These are phyloP conservation scores for Ptychoptera contaminata DNA, from an alignment of 2,888 invertebrate genomes.

Conservation along the genomic window DNA sequence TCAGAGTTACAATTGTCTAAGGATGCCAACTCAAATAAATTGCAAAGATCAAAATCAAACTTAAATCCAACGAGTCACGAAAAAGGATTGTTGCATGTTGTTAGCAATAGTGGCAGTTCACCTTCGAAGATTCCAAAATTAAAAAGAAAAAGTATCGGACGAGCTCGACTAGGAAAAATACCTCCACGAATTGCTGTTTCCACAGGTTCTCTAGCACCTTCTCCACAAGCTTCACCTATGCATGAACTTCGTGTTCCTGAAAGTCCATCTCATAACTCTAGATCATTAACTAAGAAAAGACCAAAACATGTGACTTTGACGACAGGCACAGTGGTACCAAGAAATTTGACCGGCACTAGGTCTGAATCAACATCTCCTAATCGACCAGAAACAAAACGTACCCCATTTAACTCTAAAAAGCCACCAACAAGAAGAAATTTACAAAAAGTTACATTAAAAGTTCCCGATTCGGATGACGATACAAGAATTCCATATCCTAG, in stretches of 20 bases:
- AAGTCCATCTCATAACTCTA: not conserved
- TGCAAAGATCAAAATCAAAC: not conserved
- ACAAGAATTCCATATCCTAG: not conserved
- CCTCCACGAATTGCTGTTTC: constrained; percentile 4
- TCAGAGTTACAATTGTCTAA: too few relatives aligned
- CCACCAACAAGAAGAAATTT: not conserved
- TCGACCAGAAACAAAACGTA: not conserved
- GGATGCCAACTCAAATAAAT: not conserved
- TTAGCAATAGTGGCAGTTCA: constrained; percentile 16
- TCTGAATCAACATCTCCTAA: not conserved
- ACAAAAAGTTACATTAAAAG: not conserved
- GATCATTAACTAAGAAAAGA: not conserved
- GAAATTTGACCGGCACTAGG: too few relatives aligned
- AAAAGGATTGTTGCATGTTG: constrained; percentile 23
- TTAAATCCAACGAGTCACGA: constrained; percentile 28
- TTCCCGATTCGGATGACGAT: not conserved
- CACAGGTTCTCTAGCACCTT: not conserved
- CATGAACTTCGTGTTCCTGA: not conserved
- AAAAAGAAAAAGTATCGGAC: constrained; percentile 9
- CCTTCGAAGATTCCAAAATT: constrained; percentile 19
- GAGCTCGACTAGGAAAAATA: constrained; percentile 4
- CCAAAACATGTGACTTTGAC: not conserved
- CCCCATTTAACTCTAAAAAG: not conserved
- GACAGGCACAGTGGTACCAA: too few relatives aligned
- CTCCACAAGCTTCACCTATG: constrained; percentile 1